Evolutionary conservation across 2,797 vertebrate genomes (phyloP), one percentile per base, ranked within the genome.

Genomic region (Selene dorsalis): DNA sequence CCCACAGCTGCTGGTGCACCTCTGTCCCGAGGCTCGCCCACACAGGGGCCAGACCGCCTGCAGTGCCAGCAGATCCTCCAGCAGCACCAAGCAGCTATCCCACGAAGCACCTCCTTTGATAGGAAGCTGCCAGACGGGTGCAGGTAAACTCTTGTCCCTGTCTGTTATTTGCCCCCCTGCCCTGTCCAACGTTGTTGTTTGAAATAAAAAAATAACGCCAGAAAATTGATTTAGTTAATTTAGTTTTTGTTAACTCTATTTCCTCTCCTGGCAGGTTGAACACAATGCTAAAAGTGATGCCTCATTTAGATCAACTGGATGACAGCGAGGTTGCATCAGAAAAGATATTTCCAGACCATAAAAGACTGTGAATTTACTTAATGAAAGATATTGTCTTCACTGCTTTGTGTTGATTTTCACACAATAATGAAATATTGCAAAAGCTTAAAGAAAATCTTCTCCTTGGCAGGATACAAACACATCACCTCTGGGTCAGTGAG

Each of bases 91-190:
- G 92, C 95, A 9, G 95, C 94, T 58, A 97, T 98, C 84, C 97
- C 97, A 39, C 95, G 97, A 69, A 99, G 97, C 94, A 98, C 97
- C 52, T 99, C 98, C 68, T 98, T 98, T 28, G 98, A 99, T 79
- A 94, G 97, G 89, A 99, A 98, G 87, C 87, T 98, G 72, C 96
- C 97, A 18, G 97, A 99, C 73, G 96, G 96, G 55, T 94, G 96
- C 75, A 98, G 98, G 98, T 99, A 95, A 50, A 6, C 16, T 20
- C 0, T 22, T 11, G 17, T n/a, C 45, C 11, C 17, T 47, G 7
- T 56, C n/a, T 69, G 10, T 55, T 52, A 2, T 47, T 56, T 32
- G 2, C 22, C 16, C 59, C 28, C 32, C 39, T 3, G 13, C 3
- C 39, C 13, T 39, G 13, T 14, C 22, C 45, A 45, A 5, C 55